These are phyloP conservation scores for Limosa lapponica DNA, from an alignment of 2,797 vertebrate genomes.

Conservation along the genomic window DNA sequence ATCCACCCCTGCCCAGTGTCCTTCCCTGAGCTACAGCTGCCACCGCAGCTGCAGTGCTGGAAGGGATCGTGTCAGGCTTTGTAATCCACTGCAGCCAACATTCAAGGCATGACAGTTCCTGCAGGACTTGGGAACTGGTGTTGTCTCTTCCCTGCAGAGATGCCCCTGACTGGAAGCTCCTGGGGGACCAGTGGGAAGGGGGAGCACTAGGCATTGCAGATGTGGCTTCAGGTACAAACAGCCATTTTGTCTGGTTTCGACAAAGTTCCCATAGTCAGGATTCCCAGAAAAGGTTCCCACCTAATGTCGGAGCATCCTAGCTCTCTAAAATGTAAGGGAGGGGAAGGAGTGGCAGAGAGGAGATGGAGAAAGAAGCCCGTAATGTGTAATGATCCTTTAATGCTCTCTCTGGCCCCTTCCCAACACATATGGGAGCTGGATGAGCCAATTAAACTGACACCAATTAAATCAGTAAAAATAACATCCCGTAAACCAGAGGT, in stretches of 20 bases:
- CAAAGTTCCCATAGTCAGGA: not conserved
- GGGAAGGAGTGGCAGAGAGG: not conserved
- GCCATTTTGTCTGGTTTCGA: not conserved
- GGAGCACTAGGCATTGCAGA: not conserved
- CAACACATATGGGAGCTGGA: slow-evolving; percentile 51
- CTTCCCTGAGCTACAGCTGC: not conserved
- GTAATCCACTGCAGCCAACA: not conserved
- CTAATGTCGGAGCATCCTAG: not conserved
- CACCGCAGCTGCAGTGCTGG: not conserved
- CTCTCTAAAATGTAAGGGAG: not conserved
- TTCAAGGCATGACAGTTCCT: not conserved
- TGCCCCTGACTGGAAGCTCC: not conserved
- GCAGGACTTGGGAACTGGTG: not conserved
- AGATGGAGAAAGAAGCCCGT: not conserved
- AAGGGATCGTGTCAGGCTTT: not conserved
- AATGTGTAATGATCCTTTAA: slow-evolving; percentile 44
- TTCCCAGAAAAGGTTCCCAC: not conserved
- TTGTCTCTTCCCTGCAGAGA: not conserved
- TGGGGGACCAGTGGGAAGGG: not conserved
- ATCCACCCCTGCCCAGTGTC: not conserved
- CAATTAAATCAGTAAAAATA: slow-evolving; percentile 59
- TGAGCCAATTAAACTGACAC: slow-evolving; percentile 57
- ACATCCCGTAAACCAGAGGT: slow-evolving; percentile 52
- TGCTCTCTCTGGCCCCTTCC: slow-evolving; percentile 54
- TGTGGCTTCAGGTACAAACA: not conserved